Evolutionary conservation across 2,797 vertebrate genomes (phyloP).

Genomic region (Phalanger gymnotis): DNA sequence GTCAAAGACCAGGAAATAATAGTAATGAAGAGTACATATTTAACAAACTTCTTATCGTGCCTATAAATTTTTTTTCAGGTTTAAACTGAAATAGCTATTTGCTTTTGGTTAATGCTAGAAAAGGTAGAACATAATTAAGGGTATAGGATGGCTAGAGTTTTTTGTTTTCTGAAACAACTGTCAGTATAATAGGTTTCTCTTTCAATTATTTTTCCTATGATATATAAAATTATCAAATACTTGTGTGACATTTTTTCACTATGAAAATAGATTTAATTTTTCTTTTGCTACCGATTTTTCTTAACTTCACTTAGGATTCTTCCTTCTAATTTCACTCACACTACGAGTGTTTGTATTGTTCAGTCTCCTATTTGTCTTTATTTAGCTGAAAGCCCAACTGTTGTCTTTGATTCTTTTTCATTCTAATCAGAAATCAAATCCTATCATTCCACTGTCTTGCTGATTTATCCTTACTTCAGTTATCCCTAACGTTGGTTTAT

Average conservation of each 20-base stretch:
- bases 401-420: neutral
- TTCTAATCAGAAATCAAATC: neutral
- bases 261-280: neutral
- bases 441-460: neutral
- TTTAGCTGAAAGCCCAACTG: neutral
- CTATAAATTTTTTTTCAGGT: neutral
- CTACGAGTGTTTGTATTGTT: neutral
- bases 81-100: neutral
- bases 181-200: neutral
- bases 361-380: neutral
- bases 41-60: neutral
- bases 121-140: neutral
- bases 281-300: neutral
- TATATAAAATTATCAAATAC: neutral
- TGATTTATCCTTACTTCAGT: neutral
- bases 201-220: neutral
- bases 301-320: neutral
- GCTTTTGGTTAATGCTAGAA: neutral
- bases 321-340: neutral
- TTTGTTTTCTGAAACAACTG: neutral
- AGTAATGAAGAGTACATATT: neutral
- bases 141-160: neutral
- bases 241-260: neutral
- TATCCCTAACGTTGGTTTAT: neutral
- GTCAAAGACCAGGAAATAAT: neutral